Evolutionary conservation across 2,797 vertebrate genomes (phyloP).

Genomic region (Sebastes variabilis): DNA sequence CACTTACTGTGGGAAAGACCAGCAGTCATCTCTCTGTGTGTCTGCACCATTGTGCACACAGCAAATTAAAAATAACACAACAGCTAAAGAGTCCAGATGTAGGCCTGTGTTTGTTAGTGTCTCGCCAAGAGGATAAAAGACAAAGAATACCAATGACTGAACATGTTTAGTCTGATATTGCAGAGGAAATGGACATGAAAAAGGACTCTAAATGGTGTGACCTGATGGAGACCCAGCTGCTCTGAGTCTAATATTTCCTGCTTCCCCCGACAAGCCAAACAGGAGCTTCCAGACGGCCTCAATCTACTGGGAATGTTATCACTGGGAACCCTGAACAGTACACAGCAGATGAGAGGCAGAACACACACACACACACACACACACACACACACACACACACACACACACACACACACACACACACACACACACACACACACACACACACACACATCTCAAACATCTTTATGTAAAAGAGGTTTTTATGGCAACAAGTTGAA

Average conservation of each 20-base stretch:
- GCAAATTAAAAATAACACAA: constrained; percentile 32
- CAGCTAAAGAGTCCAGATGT: constrained; percentile 8
- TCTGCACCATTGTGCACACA: not conserved
- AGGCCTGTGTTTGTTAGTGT: not conserved
- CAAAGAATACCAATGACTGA: constrained; percentile 1
- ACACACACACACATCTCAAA: not conserved
- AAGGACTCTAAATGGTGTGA: constrained; percentile 15
- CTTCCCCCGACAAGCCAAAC: constrained; percentile 41
- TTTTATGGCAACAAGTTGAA: not conserved
- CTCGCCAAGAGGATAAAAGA: constrained; percentile 7
- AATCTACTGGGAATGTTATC: constrained; percentile 45
- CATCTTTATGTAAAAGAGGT: not conserved
- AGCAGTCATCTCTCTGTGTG: not conserved
- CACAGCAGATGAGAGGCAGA: constrained; percentile 16
- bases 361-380: not conserved
- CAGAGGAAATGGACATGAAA: constrained; percentile 57
- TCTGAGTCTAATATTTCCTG: constrained; percentile 62
- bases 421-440: not conserved
- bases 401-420: not conserved
- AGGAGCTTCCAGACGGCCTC: constrained; percentile 41
- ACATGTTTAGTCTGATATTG: constrained; percentile 58
- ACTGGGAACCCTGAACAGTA: constrained; percentile 12
- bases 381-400: not conserved
- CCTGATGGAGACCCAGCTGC: constrained; percentile 39
- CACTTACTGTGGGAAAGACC: not conserved